A percentile compares a stretch with the other conserved stretches of the same genome.
These are phyloP conservation scores for Lagopus leucura DNA, from an alignment of 2,113 vertebrate species.

Conservation along the genomic window DNA sequence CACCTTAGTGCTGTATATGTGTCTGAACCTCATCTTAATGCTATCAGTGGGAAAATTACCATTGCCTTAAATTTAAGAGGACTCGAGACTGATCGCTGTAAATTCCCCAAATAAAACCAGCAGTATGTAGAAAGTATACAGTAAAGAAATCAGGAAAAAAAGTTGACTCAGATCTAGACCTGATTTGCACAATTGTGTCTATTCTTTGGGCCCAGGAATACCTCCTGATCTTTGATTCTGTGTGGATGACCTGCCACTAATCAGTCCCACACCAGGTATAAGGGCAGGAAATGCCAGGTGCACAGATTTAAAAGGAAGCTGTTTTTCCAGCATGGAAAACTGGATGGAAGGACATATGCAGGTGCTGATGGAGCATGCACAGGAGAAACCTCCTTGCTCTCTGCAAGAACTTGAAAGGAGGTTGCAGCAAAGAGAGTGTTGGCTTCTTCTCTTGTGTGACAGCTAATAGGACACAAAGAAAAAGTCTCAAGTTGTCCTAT, in stretches of 20 bases:
- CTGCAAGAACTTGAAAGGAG: neutral
- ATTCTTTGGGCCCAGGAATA: neutral
- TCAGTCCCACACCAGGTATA: neutral
- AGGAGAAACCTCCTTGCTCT: neutral
- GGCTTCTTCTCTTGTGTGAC: neutral
- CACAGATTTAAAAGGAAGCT: neutral
- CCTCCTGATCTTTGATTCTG: neutral
- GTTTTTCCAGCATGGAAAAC: neutral
- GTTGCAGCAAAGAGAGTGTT: neutral
- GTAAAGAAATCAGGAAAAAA: neutral
- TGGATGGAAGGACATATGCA: neutral
- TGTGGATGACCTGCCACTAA: neutral
- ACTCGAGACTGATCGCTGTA: neutral
- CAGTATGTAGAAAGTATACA: neutral
- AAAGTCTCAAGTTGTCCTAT: neutral
- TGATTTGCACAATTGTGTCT: neutral
- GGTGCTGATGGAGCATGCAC: accelerated
- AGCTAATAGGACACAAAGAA: neutral
- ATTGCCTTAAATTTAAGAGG: neutral
- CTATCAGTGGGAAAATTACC: neutral
- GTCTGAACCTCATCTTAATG: neutral
- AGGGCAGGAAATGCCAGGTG: neutral
- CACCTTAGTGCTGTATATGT: too few relatives aligned
- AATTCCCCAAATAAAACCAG: neutral
- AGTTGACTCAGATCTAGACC: neutral